These are phyloP conservation scores for Apamea epomidion DNA, from an alignment of 2,888 invertebrate species.

Conservation along the genomic window DNA sequence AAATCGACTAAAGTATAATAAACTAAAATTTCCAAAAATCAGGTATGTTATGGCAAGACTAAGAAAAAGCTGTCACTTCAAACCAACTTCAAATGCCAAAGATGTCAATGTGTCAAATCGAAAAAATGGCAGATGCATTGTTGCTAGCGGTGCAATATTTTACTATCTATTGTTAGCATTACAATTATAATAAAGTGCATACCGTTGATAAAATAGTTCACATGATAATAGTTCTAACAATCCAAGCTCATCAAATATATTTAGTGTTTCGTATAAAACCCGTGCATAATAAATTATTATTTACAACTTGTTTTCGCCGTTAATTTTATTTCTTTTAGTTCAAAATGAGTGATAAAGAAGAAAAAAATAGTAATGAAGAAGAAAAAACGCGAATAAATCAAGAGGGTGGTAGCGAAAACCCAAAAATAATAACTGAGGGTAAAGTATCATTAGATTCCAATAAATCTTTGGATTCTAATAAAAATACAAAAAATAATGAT, in stretches of 20 bases:
- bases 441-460: not conserved
- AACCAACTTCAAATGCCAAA: slow-evolving; percentile 28
- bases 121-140: slow-evolving; percentile 49
- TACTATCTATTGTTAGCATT: not conserved
- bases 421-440: not conserved
- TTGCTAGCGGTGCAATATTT: slow-evolving; percentile 38
- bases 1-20: not conserved
- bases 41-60: slow-evolving; percentile 13
- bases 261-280: not conserved
- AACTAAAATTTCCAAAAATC: not conserved
- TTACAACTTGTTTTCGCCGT: not conserved
- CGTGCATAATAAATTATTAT: not conserved
- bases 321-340: not conserved
- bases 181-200: not conserved
- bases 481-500: not conserved
- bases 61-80: not conserved
- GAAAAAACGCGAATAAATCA: not conserved
- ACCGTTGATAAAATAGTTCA: not conserved
- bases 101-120: slow-evolving; percentile 9
- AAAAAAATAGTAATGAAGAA: slow-evolving; percentile 29
- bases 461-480: not conserved
- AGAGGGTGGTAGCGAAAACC: slow-evolving; percentile 2
- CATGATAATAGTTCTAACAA: not conserved
- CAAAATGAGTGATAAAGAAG: slow-evolving; percentile 54
- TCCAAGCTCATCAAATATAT: not conserved